Percentiles rank a stretch among this genome's conserved stretches.
Conservation (phyloP, 2,113 vertebrate genomes). For the Pseudolaguvia tuberculata region DNA sequence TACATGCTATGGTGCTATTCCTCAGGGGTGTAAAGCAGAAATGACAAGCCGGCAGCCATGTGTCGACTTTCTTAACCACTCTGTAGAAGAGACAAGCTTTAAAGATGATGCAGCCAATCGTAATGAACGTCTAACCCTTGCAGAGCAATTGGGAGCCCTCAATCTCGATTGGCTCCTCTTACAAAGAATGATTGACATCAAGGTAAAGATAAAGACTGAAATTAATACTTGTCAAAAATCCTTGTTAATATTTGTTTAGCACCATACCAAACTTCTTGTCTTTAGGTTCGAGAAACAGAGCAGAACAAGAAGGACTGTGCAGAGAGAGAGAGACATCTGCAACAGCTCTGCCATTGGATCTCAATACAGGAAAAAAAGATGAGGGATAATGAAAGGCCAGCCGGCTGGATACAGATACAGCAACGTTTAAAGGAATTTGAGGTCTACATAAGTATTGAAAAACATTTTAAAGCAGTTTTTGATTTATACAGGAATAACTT, state of each 20-base stretch:
- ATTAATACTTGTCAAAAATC: not conserved
- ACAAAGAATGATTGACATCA: conserved; percentile 67
- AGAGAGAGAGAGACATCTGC: conserved; percentile 73
- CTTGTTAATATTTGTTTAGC: not conserved
- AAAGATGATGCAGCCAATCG: conserved; percentile 66
- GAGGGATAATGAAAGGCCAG: conserved; percentile 62
- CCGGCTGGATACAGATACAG: conserved; percentile 63
- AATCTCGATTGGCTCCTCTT: conserved; percentile 73
- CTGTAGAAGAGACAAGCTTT: conserved; percentile 67
- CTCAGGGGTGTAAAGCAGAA: conserved; percentile 75
- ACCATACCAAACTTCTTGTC: not conserved
- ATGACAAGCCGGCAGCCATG: conserved; percentile 73
- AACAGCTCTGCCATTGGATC: conserved; percentile 66
- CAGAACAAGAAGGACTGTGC: conserved; percentile 66
- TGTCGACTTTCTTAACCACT: conserved; percentile 84
- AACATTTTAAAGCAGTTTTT: not conserved
- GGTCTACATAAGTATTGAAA: conserved; percentile 62
- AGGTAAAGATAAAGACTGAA: conserved; percentile 64
- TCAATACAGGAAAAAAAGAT: conserved; percentile 68
- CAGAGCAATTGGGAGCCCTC: conserved; percentile 77
- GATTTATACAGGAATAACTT: not conserved
- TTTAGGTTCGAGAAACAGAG: conserved; percentile 74
- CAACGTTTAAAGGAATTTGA: conserved; percentile 71
- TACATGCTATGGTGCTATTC: conserved; percentile 14
- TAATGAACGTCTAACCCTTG: conserved; percentile 71